phyloP scores from a whole-genome alignment of 2,113 vertebrate genomes.

The human region DNA sequence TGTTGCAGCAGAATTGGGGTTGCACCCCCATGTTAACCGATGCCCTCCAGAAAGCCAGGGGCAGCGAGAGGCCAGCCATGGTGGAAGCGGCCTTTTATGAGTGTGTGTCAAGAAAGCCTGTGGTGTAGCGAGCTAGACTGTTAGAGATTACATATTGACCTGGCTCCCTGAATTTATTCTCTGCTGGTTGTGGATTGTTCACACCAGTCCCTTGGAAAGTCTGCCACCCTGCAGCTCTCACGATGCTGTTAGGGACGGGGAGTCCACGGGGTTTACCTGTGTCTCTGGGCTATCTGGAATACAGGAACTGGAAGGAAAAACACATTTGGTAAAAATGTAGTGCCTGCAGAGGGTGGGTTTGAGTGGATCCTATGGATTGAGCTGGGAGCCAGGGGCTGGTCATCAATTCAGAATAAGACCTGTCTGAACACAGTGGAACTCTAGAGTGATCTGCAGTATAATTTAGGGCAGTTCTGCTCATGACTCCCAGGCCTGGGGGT shows the following conservation, averaged over 20 bases:
- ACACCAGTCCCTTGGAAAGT: background rate
- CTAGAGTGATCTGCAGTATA: rapidly evolving
- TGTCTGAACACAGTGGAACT: background rate
- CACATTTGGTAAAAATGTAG: background rate
- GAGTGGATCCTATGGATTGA: background rate
- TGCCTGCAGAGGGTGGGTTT: background rate
- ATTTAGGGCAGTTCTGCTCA: background rate
- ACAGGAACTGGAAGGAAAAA: background rate
- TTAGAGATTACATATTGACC: background rate
- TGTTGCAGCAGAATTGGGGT: background rate
- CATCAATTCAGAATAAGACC: background rate
- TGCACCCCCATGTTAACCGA: background rate
- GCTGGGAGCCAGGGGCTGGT: background rate
- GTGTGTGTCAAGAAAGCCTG: background rate
- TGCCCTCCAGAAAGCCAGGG: constrained; percentile 5
- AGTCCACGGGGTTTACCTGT: background rate
- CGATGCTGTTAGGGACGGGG: background rate
- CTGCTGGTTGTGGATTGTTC: background rate
- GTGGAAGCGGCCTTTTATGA: background rate
- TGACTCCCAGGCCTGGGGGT: background rate
- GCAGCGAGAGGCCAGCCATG: background rate
- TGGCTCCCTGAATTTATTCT: background rate
- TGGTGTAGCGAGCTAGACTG: background rate
- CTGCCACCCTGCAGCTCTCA: background rate
- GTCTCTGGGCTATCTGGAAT: background rate